A percentile compares a stretch with the other conserved stretches of the same genome.
These are phyloP conservation scores for Sphaerodactylus townsendi DNA, from an alignment of 2,113 vertebrate species.

Conservation along the genomic window DNA sequence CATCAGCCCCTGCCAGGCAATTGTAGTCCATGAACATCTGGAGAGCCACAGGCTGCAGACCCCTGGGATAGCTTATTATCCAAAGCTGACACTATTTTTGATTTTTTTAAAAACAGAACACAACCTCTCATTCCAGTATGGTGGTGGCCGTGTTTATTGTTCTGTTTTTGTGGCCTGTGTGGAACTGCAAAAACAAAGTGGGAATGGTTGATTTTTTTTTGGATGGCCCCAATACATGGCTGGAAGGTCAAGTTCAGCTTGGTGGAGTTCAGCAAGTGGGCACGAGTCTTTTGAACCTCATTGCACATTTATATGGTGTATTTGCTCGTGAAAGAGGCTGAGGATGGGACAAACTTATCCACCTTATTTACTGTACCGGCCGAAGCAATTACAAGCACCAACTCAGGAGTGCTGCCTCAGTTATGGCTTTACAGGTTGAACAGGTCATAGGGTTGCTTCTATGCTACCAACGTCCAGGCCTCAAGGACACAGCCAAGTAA, in stretches of 20 bases:
- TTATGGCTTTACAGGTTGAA: background rate
- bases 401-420: background rate
- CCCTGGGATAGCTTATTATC: background rate
- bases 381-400: background rate
- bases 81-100: background rate
- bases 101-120: background rate
- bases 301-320: background rate
- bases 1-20: too few species aligned
- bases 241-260: background rate
- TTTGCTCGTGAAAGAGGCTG: background rate
- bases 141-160: background rate
- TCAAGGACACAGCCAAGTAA: background rate
- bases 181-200: background rate
- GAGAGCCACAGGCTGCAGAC: too few species aligned
- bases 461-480: background rate
- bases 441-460: background rate
- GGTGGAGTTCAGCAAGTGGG: background rate
- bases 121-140: background rate
- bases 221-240: background rate
- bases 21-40: too few species aligned
- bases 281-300: background rate
- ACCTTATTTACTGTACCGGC: background rate
- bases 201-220: constrained; percentile 38
- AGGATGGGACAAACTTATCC: too few species aligned
- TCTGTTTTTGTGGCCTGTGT: background rate